phyloP scores from a whole-genome alignment of 2,797 vertebrate genomes.

The Miichthys miiuy region DNA sequence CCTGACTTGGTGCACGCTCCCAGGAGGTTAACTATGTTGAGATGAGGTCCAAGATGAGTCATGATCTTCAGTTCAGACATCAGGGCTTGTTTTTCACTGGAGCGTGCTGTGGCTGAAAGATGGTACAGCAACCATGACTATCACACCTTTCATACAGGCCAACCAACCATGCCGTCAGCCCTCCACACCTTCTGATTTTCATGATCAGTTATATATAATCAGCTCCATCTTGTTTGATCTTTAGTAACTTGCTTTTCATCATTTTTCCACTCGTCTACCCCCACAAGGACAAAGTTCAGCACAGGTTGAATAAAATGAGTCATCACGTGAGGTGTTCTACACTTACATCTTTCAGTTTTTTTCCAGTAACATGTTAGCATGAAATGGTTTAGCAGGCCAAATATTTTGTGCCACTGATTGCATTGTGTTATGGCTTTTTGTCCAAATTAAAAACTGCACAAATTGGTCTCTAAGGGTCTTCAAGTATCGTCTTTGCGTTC shows the following conservation, averaged over 20 bases:
- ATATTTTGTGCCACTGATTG: not conserved
- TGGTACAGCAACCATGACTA: slow-evolving; percentile 21
- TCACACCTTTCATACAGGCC: slow-evolving; percentile 2
- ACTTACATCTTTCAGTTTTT: not conserved
- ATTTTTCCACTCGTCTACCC: not conserved
- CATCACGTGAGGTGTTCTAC: not conserved
- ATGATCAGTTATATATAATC: too few species aligned
- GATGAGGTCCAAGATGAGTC: slow-evolving; percentile 98
- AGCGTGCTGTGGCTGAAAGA: slow-evolving; percentile 93
- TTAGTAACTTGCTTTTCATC: not conserved
- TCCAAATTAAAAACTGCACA: too few species aligned
- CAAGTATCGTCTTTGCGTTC: not conserved
- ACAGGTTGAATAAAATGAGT: not conserved
- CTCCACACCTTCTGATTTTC: not conserved
- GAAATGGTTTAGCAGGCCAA: not conserved
- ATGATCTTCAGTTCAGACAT: slow-evolving; percentile 99
- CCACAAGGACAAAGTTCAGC: not conserved
- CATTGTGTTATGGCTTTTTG: not conserved
- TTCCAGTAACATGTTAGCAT: not conserved
- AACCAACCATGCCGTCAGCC: not conserved
- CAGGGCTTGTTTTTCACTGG: slow-evolving; percentile 98
- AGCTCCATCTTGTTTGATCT: not conserved
- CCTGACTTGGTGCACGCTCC: slow-evolving; percentile 99
- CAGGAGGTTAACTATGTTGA: slow-evolving; percentile 98
- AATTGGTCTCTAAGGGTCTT: not conserved